Evolutionary conservation across 2,113 vertebrate species (phyloP), one percentile per base, ranked within the genome.

Genomic region (Collichthys lucidus): DNA sequence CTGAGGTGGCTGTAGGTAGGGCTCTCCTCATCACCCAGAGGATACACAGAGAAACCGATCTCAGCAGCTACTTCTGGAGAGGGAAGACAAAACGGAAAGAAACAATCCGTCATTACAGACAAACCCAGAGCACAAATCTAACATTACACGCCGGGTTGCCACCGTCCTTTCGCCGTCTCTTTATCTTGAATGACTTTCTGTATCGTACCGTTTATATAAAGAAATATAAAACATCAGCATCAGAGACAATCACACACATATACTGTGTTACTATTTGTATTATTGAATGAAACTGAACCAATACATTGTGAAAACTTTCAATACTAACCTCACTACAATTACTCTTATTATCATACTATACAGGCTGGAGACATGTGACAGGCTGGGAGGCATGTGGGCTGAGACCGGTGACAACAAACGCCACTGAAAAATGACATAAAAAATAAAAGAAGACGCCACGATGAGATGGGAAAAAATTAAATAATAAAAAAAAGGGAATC

Each of bases 1-100:
- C 96, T 96, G 87, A 96, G 95, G 67, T 94, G 96, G 83, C 93
- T 96, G 94, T 95, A 97, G 63, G 95, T 94, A 4, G 96, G 95
- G 90, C 95, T 96, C 89, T 97, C 96, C 47, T 98, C 97, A 83
- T 97, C 97, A 35, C 96, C 97, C 94, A 98, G 95, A 12, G 96
- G 79, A 22, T 96, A 97, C 0, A 95, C 95, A 2, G 96, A 96
- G 82, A 98, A 96, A 84, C 96, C 93, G 11, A 97, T 96, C 93
- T 96, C 97, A 93, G 96, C 96, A 89, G 96, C 95, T 83, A 96
- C 95, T 92, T 97, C 97, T 96, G 95, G 84, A 49, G 9, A 74
- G 62, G 66, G 65, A 74, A 56, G 47, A 87, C 74, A 86, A 56
- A 56, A 89, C 4, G 86, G 47, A n/a, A 26, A 47, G 29, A 31